Evolutionary conservation across 2,113 vertebrate genomes (phyloP).

Genomic region (Theristicus caerulescens): DNA sequence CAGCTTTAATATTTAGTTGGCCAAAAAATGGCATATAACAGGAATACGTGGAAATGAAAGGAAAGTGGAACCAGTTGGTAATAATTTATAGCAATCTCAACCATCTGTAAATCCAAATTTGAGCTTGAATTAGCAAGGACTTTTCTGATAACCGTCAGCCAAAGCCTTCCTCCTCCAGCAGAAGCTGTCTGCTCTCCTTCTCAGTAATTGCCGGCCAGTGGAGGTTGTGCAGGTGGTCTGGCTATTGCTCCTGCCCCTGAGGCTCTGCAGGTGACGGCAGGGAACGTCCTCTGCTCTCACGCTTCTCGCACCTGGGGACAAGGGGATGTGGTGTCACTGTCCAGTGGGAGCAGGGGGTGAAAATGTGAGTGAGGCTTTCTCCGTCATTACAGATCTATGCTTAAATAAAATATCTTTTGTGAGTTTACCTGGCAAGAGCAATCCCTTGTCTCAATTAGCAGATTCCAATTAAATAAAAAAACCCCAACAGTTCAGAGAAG

Average conservation of each 20-base stretch:
- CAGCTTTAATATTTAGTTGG: background rate
- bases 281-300: background rate
- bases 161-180: background rate
- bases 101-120: background rate
- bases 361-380: background rate
- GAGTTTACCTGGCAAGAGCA: background rate
- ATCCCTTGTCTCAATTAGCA: background rate
- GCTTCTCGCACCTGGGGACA: background rate
- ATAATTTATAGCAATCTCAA: background rate
- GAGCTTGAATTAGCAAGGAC: background rate
- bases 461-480: background rate
- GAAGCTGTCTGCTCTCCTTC: background rate
- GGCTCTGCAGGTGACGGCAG: background rate
- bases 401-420: background rate
- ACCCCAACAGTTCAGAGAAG: background rate
- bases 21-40: rapidly evolving
- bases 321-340: background rate
- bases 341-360: background rate
- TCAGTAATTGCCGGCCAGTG: rapidly evolving
- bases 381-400: background rate
- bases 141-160: background rate
- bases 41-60: background rate
- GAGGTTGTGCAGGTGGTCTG: background rate
- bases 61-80: background rate
- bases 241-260: background rate